Base-by-base conservation (phyloP, 2,888 invertebrate species). In the Melinopterus prodromus region DNA sequence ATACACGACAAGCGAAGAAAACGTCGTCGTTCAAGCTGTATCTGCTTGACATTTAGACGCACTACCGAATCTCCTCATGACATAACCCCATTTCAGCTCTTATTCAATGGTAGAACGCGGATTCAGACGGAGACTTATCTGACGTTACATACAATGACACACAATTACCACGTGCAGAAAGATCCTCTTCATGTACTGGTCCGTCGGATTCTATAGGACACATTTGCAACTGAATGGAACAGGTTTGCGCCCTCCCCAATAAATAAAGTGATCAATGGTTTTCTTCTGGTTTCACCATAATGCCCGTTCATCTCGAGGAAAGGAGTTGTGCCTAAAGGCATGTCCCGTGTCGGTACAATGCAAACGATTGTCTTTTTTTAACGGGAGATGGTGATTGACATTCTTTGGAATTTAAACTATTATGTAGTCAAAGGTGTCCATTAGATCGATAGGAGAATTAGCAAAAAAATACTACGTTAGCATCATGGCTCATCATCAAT, bases 141-240 rank as follows among this genome's bases (percentile, higher is more conserved):
- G 53, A 12, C 53, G 12, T 53, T 53, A 12, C 53, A 74, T 78
- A 80, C 82, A 82, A 78, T 82, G 79, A 77, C 78, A 82, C 77
- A 82, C 81, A 81, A 79, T 81, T 80, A 82, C 80, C 80, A 80
- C 80, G 80, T 80, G 80, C 79, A 80, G 38, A 77, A 80, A 80
- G 71, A 80, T 80, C 76, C 70, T 80, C 71, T 78, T 78, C 71
- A 76, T 26, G 77, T 80, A 80, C 78, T 80, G 76, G 78, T 76
- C 78, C 78, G 76, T 78, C 53, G 12, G 53, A 53, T 53, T 53
- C 3, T 53, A 9, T 3, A 53, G 53, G 5, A 1, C 78, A 77
- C 70, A 81, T 81, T 81, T 82, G 80, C 82, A 82, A 81, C 74
- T 80, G 80, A 82, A 82, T 81, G 79, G 80, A 75, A 35, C 76